A percentile compares a stretch with the other conserved stretches of the same genome.
These are phyloP conservation scores for Stomorhina lunata DNA, from an alignment of 2,888 invertebrate genomes.

Conservation along the genomic window DNA sequence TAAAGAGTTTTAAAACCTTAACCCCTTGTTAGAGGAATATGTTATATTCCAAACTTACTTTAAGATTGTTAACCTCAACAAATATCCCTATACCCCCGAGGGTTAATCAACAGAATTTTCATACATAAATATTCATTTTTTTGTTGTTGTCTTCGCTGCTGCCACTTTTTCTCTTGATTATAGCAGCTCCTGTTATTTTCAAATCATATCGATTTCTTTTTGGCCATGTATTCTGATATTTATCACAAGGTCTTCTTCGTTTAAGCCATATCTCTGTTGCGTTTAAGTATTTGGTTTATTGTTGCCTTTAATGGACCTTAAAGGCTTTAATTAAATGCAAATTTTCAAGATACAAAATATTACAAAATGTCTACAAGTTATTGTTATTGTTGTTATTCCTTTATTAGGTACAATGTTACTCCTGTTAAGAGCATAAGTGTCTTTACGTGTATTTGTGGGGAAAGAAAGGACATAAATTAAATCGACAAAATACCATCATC, in stretches of 20 bases:
- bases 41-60: not conserved
- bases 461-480: not conserved
- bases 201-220: conserved; percentile 50
- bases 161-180: too few relatives aligned
- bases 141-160: not conserved
- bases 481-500: not conserved
- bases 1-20: conserved; percentile 6
- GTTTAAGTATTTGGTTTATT: not conserved
- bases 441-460: not conserved
- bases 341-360: conserved; percentile 55
- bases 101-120: not conserved
- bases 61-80: not conserved
- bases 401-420: not conserved
- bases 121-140: not conserved
- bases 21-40: not conserved
- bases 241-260: conserved; percentile 54
- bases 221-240: conserved; percentile 49
- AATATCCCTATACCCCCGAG: not conserved
- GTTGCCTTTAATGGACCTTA: conserved; percentile 32
- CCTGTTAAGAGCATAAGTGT: not conserved
- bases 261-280: not conserved
- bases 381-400: conserved; percentile 5
- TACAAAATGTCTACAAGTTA: conserved; percentile 55
- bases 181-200: conserved; percentile 54
- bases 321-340: conserved; percentile 62